A percentile compares a stretch with the other conserved stretches of the same genome.
These are phyloP conservation scores for Anoncus sp. DNA, from an alignment of 2,888 invertebrate genomes.

Conservation along the genomic window DNA sequence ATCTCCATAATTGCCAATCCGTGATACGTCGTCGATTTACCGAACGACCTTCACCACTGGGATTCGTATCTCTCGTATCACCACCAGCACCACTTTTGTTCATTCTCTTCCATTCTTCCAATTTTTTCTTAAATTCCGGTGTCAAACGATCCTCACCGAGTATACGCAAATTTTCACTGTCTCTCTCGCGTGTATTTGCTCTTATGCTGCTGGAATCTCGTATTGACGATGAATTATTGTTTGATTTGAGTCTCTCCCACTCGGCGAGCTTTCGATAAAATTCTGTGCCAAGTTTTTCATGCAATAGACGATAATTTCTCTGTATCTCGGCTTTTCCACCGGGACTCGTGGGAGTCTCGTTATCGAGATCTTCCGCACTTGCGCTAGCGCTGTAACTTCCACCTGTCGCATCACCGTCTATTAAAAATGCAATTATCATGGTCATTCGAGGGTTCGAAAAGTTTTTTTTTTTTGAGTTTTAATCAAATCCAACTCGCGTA, in stretches of 20 bases:
- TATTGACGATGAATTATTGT: slow-evolving; percentile 48
- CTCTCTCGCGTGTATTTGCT: slow-evolving; percentile 60
- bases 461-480: neutral
- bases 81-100: slow-evolving; percentile 84
- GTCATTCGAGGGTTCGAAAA: neutral
- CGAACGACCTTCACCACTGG: slow-evolving; percentile 70
- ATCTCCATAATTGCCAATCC: slow-evolving; percentile 87
- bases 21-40: slow-evolving; percentile 83
- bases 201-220: too few relatives aligned
- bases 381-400: slow-evolving; percentile 72
- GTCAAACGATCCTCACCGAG: slow-evolving; percentile 89
- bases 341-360: slow-evolving; percentile 61
- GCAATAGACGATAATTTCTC: slow-evolving; percentile 89
- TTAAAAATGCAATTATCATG: neutral
- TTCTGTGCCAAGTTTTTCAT: slow-evolving; percentile 89
- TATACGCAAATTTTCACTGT: slow-evolving; percentile 75
- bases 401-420: slow-evolving; percentile 62
- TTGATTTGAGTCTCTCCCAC: slow-evolving; percentile 83
- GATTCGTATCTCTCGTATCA: slow-evolving; percentile 63
- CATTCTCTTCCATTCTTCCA: slow-evolving; percentile 94
- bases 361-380: slow-evolving; percentile 74
- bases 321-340: slow-evolving; percentile 88
- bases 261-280: slow-evolving; percentile 90
- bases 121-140: slow-evolving; percentile 92
- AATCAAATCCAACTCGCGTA: neutral